Evolutionary conservation across 2,888 invertebrate genomes (phyloP), one percentile per base, ranked within the genome.

Genomic region (Thecophora atra): DNA sequence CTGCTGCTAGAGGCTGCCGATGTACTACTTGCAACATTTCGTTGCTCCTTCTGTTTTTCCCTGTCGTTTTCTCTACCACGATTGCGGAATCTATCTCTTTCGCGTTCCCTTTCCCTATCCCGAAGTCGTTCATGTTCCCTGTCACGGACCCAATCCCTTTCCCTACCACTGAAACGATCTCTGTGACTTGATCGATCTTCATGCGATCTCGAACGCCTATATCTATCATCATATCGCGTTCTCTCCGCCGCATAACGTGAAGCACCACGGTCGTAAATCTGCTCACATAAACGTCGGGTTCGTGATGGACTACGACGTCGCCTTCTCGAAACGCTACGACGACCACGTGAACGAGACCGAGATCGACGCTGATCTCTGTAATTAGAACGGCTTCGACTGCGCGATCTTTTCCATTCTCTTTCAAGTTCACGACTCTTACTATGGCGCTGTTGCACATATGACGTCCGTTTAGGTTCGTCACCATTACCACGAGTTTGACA

Each of bases 251-350:
- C 73, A 67, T 78, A 76, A 56, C 79, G 77, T 4, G 77, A 75
- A n/a, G 26, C 28, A 13, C 69, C 65, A 4, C 74, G 71, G 2
- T 77, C 78, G 17, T 73, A 74, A 58, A 76, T 83, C 0, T 77
- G 74, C 19, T 82, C 82, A 6, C 82, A 78, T 17, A 78, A 73
- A 7, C 78, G 76, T 54, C 77, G 76, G 0, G 77, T 69, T 42
- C 79, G 76, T 21, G 79, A 80, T 42, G 74, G 75, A 66, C 79
- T 79, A 11, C 80, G 81, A 7, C 82, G 79, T 4, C 81, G 78
- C 37, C 82, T 78, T 30, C 80, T 73, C 0, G 85, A 84, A 11
- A 76, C 78, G 42, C 85, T 85, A 17, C 83, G 81, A 3, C 82
- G 79, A 70, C 79, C 83, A n/a, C 83, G 81, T 0, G 85, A 85